Percentiles rank a stretch among this genome's conserved stretches.
These are phyloP conservation scores for Calidris pygmaea DNA, from an alignment of 2,113 vertebrate genomes.

Conservation along the genomic window DNA sequence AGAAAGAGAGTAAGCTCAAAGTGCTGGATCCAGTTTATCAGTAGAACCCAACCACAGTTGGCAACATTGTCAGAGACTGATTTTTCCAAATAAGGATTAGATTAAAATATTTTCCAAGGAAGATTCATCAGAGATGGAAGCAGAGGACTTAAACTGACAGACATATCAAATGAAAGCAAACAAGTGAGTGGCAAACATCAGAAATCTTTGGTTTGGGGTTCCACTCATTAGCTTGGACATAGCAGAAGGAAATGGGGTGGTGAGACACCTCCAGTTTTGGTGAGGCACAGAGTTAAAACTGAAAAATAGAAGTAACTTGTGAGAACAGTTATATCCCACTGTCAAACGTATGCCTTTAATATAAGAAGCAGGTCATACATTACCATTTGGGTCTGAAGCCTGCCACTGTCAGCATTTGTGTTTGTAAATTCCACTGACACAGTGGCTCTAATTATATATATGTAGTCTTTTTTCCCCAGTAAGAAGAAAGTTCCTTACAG, in stretches of 20 bases:
- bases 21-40: neutral
- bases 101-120: neutral
- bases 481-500: neutral
- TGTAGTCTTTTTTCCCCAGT: neutral
- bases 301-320: neutral
- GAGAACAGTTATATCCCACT: neutral
- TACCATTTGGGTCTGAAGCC: neutral
- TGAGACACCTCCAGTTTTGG: neutral
- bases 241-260: neutral
- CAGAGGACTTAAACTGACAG: neutral
- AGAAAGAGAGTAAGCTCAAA: neutral
- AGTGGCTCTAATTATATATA: neutral
- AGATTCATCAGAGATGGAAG: neutral
- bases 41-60: neutral
- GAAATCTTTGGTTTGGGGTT: neutral
- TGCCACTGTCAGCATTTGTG: neutral
- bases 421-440: neutral
- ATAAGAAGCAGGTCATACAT: neutral
- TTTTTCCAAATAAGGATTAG: neutral
- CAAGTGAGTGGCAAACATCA: neutral
- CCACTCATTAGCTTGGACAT: neutral
- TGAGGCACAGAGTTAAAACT: neutral
- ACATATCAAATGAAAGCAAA: neutral
- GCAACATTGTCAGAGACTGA: rapidly evolving
- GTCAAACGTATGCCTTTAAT: neutral